Evolutionary conservation across 35 echinoderm and acorn worm species (phyloP).

Genomic region (Eucidaris tribuloides): DNA sequence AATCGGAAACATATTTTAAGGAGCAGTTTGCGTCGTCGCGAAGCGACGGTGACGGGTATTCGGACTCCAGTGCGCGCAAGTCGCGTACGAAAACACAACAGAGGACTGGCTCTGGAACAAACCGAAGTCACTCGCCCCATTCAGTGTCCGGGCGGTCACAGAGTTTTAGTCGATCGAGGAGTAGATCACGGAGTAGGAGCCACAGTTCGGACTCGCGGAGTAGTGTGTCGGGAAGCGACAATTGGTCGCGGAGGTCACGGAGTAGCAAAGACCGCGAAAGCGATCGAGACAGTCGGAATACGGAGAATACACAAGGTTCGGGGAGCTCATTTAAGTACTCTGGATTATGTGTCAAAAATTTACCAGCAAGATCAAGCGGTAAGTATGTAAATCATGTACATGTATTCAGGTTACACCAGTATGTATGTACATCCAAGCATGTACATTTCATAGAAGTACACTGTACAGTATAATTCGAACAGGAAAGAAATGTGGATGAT

Average conservation of each 20-base stretch:
- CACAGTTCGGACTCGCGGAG: constrained; percentile 88
- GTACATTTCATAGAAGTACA: no score
- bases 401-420: constrained; percentile 1
- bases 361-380: constrained; percentile 98
- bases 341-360: constrained; percentile 92
- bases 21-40: constrained; percentile 30
- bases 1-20: constrained; percentile 36
- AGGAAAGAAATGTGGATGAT: no score
- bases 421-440: no score
- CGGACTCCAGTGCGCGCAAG: constrained; percentile 61
- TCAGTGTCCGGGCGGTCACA: constrained; percentile 76
- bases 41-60: constrained; percentile 42
- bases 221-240: constrained; percentile 88
- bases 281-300: constrained; percentile 85
- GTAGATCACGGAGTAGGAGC: constrained; percentile 68
- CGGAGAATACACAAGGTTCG: constrained; percentile 81
- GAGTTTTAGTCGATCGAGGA: constrained; percentile 82
- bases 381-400: constrained; percentile 28
- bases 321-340: constrained; percentile 70
- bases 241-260: constrained; percentile 73
- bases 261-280: constrained; percentile 79
- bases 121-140: constrained; percentile 44
- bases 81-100: constrained; percentile 47
- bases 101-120: constrained; percentile 28
- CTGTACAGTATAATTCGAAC: no score